Evolutionary conservation across 2,888 invertebrate genomes (phyloP).

Genomic region (Xanthia icteritia): DNA sequence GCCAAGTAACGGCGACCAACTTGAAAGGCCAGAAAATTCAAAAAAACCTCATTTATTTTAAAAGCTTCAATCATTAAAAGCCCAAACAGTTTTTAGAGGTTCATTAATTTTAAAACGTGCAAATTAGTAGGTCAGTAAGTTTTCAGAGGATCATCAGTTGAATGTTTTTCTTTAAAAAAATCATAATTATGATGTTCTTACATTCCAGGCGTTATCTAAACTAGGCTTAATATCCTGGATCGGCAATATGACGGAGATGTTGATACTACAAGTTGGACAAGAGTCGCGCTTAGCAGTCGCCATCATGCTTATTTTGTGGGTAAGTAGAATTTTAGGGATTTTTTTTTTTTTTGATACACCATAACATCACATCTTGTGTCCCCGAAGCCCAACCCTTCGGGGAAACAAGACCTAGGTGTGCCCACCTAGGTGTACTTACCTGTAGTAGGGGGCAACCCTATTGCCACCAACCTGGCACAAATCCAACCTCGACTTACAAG

Average conservation of each 20-base stretch:
- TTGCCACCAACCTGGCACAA: no score
- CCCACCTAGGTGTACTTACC: no score
- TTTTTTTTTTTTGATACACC: no score
- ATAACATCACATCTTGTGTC: no score
- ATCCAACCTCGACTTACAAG: no score
- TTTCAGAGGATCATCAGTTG: background rate
- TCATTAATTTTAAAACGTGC: background rate
- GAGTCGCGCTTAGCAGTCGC: conserved; percentile 93
- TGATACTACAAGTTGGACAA: conserved; percentile 92
- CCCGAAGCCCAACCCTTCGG: no score
- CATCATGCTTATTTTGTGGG: conserved; percentile 95
- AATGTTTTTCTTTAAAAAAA: background rate
- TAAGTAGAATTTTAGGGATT: conserved; percentile 72
- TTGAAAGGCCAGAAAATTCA: background rate
- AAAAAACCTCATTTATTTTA: background rate
- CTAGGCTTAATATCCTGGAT: conserved; percentile 96
- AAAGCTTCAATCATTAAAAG: background rate
- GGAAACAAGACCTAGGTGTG: no score
- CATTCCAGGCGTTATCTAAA: conserved; percentile 93
- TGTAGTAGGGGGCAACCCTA: no score
- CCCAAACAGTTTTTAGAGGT: background rate
- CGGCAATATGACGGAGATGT: conserved; percentile 92
- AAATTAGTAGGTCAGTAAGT: background rate
- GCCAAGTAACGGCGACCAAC: background rate
- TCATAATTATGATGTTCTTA: background rate